Evolutionary conservation across 1,140 invertebrate species (phyloP).

Genomic region (Aphaenogaster floridana): DNA sequence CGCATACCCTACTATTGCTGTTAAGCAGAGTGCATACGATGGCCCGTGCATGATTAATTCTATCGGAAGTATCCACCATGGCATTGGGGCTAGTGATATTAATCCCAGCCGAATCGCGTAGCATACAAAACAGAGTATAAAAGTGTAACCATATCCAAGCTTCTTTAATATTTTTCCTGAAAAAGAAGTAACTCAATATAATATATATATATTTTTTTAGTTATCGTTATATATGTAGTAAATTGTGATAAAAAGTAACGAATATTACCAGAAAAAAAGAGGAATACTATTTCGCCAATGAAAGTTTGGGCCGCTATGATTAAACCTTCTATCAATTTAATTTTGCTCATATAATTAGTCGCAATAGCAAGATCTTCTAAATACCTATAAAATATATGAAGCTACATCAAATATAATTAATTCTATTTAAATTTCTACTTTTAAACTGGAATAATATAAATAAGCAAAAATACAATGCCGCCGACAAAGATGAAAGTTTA

Average conservation of each 20-base stretch:
- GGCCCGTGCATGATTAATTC: conserved; percentile 92
- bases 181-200: conserved; percentile 65
- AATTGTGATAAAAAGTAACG: not conserved
- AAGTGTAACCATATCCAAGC: conserved; percentile 91
- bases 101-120: conserved; percentile 90
- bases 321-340: conserved; percentile 92
- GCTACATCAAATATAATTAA: conserved; percentile 5
- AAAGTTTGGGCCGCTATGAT: conserved; percentile 92
- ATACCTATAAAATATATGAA: conserved; percentile 86
- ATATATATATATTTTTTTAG: not conserved
- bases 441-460: not conserved
- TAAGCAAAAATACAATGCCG: not conserved
- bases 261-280: conserved; percentile 85
- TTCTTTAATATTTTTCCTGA: conserved; percentile 89
- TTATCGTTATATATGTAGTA: not conserved
- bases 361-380: conserved; percentile 90
- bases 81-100: conserved; percentile 90
- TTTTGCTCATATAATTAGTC: conserved; percentile 88
- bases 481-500: conserved; percentile 80
- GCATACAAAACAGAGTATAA: conserved; percentile 91
- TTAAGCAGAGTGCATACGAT: conserved; percentile 92
- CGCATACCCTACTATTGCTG: conserved; percentile 92
- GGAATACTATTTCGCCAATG: conserved; percentile 92
- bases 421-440: not conserved
- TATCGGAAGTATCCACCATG: conserved; percentile 91